Evolutionary conservation across 1,140 invertebrate genomes (phyloP).

Genomic region (Cherax quadricarinatus): DNA sequence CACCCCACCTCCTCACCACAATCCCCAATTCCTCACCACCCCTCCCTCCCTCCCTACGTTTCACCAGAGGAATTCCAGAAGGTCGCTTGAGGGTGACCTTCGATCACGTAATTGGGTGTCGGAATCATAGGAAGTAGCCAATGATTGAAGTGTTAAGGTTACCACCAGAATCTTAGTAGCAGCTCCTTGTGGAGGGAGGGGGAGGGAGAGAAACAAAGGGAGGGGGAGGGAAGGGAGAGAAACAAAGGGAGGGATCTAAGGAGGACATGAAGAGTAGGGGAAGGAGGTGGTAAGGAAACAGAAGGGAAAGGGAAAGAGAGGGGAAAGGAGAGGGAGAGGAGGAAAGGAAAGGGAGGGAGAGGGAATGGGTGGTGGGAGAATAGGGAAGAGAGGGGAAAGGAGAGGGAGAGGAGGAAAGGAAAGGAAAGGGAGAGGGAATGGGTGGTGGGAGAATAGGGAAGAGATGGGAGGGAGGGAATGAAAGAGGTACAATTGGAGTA

Average conservation of each 20-base stretch:
- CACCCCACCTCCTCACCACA: neutral
- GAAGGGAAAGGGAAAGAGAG: neutral
- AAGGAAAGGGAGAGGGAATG: no score
- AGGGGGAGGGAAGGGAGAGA: no score
- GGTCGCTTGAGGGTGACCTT: neutral
- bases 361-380: no score
- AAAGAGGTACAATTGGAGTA: no score
- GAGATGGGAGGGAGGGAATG: no score
- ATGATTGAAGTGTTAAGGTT: slow-evolving; percentile 15
- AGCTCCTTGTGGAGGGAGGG: neutral
- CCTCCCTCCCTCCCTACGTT: neutral
- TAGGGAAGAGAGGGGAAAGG: no score
- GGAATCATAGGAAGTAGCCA: slow-evolving; percentile 26
- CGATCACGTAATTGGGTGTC: slow-evolving; percentile 13
- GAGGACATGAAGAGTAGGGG: neutral
- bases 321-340: neutral
- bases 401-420: no score
- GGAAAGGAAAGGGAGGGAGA: no score
- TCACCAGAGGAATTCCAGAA: neutral
- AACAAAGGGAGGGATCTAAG: neutral
- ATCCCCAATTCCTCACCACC: neutral
- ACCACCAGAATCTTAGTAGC: neutral
- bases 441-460: no score
- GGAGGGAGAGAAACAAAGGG: neutral
- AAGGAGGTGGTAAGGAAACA: neutral